phyloP scores from a whole-genome alignment of 2,797 vertebrate genomes.

The Crenichthys baileyi region DNA sequence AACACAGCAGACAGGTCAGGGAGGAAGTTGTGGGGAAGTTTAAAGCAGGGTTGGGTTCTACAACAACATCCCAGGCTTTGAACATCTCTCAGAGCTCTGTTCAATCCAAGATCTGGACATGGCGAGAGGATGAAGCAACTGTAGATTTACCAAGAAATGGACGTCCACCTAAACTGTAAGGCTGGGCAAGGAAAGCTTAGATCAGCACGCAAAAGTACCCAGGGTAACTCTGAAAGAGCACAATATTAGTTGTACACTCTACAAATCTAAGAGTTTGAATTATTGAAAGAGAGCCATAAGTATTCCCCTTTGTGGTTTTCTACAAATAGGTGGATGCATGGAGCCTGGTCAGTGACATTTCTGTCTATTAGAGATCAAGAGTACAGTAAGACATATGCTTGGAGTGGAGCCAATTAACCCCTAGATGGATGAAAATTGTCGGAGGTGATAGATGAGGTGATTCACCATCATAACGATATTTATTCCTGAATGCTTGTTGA shows the following conservation, averaged over 20 bases:
- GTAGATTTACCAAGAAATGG: background rate
- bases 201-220: background rate
- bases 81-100: too few species aligned
- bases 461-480: constrained; percentile 51
- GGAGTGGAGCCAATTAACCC: constrained; percentile 34
- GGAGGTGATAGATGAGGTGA: constrained; percentile 59
- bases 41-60: too few species aligned
- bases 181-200: background rate
- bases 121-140: too few species aligned
- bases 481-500: constrained; percentile 44
- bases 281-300: background rate
- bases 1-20: too few species aligned
- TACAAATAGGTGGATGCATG: background rate
- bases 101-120: background rate
- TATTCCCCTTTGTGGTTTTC: background rate
- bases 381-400: background rate
- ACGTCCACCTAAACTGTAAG: background rate
- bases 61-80: too few species aligned
- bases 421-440: constrained; percentile 42
- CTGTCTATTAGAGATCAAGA: background rate
- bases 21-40: too few species aligned
- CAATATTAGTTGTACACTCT: background rate
- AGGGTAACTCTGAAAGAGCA: background rate
- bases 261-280: background rate
- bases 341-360: background rate